phyloP scores from a whole-genome alignment of 2,113 vertebrate genomes.

The Bagarius yarrelli region DNA sequence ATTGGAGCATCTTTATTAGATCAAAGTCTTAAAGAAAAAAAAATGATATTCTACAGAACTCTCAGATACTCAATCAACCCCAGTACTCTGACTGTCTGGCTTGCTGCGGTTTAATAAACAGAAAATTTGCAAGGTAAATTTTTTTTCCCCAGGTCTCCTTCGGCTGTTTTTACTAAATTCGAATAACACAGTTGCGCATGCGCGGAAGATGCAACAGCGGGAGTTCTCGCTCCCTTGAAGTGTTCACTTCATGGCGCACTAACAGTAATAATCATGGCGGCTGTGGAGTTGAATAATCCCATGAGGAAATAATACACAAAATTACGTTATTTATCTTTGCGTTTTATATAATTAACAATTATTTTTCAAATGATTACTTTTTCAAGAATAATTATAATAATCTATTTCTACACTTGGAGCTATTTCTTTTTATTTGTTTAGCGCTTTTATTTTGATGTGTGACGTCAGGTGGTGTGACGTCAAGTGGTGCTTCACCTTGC shows the following conservation, averaged over 20 bases:
- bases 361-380: not conserved
- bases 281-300: not conserved
- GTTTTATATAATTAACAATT: not conserved
- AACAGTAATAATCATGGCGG: not conserved
- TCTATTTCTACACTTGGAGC: not conserved
- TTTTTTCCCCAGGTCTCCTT: not conserved
- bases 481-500: not conserved
- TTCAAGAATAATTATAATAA: not conserved
- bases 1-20: slow-evolving; percentile 70
- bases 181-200: too few species aligned
- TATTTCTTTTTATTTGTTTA: not conserved
- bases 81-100: too few species aligned
- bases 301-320: not conserved
- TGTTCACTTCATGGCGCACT: not conserved
- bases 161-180: not conserved
- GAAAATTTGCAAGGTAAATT: too few species aligned
- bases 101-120: too few species aligned
- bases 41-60: not conserved
- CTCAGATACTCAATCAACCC: too few species aligned
- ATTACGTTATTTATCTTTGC: not conserved
- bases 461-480: not conserved
- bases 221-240: not conserved
- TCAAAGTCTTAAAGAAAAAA: too few species aligned
- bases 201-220: not conserved
- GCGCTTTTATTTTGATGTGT: not conserved